A percentile compares a stretch with the other conserved stretches of the same genome.
phyloP scores from a whole-genome alignment of 92 coral and sea anemone species.

The Phenganax stokvisi region DNA sequence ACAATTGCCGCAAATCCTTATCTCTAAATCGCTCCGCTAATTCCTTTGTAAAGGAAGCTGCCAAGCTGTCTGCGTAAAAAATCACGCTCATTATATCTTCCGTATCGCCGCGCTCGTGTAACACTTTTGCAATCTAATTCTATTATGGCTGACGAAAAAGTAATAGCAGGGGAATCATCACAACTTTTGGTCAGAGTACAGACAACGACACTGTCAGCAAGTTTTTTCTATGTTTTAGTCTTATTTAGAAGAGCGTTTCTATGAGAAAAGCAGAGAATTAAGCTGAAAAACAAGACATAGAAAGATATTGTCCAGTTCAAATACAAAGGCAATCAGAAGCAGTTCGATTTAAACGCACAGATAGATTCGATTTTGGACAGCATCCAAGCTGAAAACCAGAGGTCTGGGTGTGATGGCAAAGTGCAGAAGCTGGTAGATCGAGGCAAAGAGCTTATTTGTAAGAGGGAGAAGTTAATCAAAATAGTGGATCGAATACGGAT shows the following conservation, averaged over 20 bases:
- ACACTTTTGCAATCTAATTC: too few species aligned
- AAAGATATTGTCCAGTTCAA: not conserved
- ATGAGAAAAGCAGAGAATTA: not conserved
- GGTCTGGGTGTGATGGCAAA: not conserved
- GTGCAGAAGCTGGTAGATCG: not conserved
- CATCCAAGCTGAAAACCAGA: not conserved
- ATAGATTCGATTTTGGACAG: not conserved
- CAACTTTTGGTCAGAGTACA: not conserved
- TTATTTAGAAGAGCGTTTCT: not conserved
- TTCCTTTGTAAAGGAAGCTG: too few species aligned
- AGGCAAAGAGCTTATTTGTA: slow-evolving; percentile 17
- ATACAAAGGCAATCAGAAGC: not conserved
- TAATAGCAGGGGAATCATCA: too few species aligned
- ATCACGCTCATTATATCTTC: too few species aligned
- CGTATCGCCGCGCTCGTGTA: too few species aligned
- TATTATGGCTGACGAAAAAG: too few species aligned
- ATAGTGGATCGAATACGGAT: slow-evolving; percentile 35
- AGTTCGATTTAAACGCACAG: not conserved
- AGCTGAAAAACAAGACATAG: not conserved
- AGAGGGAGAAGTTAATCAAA: slow-evolving; percentile 38
- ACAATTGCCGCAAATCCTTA: too few species aligned
- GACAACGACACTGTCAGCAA: not conserved
- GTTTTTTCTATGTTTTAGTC: not conserved
- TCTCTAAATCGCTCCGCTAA: too few species aligned
- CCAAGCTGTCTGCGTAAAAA: too few species aligned